Evolutionary conservation across 2,797 vertebrate species (phyloP).

Genomic region (Manis javanica): DNA sequence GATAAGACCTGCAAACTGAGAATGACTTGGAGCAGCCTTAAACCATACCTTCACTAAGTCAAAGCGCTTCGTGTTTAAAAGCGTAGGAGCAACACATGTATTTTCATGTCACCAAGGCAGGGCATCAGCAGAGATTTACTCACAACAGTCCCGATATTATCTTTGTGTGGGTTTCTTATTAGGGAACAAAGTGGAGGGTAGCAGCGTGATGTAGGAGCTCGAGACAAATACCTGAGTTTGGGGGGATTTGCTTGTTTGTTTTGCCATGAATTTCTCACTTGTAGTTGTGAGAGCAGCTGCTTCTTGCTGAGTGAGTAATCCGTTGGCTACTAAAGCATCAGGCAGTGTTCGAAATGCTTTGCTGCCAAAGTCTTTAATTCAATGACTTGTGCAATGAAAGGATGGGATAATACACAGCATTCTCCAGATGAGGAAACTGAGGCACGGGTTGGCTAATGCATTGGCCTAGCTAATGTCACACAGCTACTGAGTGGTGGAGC

Average conservation of each 20-base stretch:
- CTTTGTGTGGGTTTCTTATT: background rate
- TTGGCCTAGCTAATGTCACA: background rate
- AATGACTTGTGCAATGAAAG: background rate
- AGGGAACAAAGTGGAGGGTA: background rate
- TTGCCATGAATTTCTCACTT: background rate
- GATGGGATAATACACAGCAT: background rate
- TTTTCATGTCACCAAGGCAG: background rate
- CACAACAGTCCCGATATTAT: fast-evolving
- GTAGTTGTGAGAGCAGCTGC: background rate
- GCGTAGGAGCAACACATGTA: slow-evolving; percentile 30
- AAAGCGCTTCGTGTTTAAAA: slow-evolving; percentile 65
- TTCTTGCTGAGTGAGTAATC: background rate
- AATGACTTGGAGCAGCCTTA: slow-evolving; percentile 39
- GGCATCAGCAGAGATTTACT: background rate
- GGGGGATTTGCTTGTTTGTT: background rate
- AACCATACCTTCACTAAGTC: background rate
- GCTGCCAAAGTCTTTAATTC: background rate
- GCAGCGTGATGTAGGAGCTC: background rate
- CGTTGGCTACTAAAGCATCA: too few species aligned
- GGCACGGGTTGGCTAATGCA: background rate
- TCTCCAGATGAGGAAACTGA: background rate
- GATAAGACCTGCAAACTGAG: slow-evolving; percentile 6
- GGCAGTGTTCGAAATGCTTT: background rate
- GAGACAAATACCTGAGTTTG: background rate
- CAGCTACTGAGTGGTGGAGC: background rate